These are phyloP conservation scores for Philopotamus ludificatus DNA, from an alignment of 1,140 invertebrate species.

Conservation along the genomic window DNA sequence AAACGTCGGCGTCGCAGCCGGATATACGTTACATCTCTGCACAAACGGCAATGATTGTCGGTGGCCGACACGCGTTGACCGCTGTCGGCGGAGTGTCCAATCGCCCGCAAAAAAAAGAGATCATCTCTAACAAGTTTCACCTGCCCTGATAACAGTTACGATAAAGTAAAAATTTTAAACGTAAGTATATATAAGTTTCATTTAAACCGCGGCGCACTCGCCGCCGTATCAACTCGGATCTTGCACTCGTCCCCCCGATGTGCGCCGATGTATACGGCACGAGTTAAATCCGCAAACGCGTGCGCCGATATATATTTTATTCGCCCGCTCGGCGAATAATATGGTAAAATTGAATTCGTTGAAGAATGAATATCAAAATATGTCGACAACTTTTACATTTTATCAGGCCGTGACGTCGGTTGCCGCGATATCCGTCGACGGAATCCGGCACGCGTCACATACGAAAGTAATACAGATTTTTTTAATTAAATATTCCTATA, in stretches of 20 bases:
- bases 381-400: neutral
- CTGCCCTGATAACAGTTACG: conserved; percentile 39
- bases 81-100: neutral
- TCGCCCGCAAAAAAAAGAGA: conserved; percentile 41
- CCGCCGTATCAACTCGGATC: too few relatives aligned
- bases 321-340: neutral
- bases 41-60: conserved; percentile 35
- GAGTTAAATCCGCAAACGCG: too few relatives aligned
- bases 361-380: neutral
- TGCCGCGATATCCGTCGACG: neutral
- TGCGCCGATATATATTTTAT: too few relatives aligned
- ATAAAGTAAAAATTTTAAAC: conserved; percentile 28
- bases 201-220: too few relatives aligned
- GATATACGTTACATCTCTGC: too few relatives aligned
- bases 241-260: too few relatives aligned
- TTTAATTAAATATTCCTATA: conserved; percentile 17
- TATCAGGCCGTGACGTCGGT: neutral
- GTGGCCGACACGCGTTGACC: neutral
- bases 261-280: too few relatives aligned
- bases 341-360: neutral
- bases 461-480: conserved; percentile 15
- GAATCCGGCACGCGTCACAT: neutral
- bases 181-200: too few relatives aligned
- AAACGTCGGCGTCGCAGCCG: too few relatives aligned
- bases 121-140: conserved; percentile 42